A percentile compares a stretch with the other conserved stretches of the same genome.
phyloP scores from a whole-genome alignment of 2,797 vertebrate species.

The Mareca strepera region DNA sequence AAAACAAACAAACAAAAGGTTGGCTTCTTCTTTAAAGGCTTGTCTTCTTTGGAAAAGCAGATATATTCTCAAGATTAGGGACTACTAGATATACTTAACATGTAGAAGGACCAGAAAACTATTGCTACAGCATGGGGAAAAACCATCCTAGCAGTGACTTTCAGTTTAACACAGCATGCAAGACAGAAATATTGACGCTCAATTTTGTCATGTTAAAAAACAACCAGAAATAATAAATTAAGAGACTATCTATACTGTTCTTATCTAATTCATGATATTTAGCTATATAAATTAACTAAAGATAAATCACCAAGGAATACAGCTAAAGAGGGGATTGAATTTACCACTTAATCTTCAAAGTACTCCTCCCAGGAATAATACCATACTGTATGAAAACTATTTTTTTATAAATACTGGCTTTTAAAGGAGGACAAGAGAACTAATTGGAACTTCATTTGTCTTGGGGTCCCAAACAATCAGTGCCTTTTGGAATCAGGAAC shows the following conservation, averaged over 20 bases:
- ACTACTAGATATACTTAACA: not conserved
- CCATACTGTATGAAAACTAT: not conserved
- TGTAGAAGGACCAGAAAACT: not conserved
- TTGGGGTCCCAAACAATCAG: not conserved
- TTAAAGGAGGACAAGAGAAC: not conserved
- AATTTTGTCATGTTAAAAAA: not conserved
- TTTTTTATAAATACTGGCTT: not conserved
- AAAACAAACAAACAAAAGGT: not conserved
- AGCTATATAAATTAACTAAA: not conserved
- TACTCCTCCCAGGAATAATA: not conserved
- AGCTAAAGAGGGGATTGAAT: not conserved
- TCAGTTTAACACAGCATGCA: not conserved
- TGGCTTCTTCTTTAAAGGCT: not conserved
- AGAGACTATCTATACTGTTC: not conserved
- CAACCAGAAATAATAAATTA: not conserved
- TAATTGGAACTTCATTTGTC: not conserved
- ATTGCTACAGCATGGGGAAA: not conserved
- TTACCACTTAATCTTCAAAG: not conserved
- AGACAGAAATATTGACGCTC: not conserved
- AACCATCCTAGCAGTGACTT: not conserved
- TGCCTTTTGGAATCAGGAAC: not conserved
- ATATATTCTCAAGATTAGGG: not conserved
- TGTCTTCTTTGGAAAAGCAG: not conserved
- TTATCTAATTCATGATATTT: not conserved
- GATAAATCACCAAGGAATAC: not conserved